Percentiles rank a stretch among this genome's conserved stretches.
Conservation (phyloP, 2,888 invertebrate genomes). For the Pseudococcus longispinus region DNA sequence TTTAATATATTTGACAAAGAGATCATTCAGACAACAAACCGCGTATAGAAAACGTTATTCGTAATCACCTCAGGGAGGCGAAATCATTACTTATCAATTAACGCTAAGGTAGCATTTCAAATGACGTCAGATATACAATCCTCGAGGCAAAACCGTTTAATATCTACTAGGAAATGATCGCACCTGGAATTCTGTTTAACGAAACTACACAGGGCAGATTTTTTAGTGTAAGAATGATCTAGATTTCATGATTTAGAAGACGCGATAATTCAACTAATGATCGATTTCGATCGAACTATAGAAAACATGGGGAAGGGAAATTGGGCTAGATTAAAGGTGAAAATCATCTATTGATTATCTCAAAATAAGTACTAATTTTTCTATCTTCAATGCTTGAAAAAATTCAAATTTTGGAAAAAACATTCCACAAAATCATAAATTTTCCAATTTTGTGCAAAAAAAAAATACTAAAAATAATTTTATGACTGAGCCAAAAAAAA, state of each 20-base stretch:
- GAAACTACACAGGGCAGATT: background rate
- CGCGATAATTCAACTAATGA: background rate
- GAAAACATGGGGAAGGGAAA: too few relatives aligned
- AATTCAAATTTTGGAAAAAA: too few relatives aligned
- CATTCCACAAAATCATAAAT: too few relatives aligned
- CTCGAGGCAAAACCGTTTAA: constrained; percentile 4
- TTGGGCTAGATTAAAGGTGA: too few relatives aligned
- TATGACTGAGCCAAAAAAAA: too few relatives aligned
- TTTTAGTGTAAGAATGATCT: background rate
- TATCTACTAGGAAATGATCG: background rate
- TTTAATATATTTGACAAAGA: constrained; percentile 1
- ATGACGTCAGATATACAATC: background rate
- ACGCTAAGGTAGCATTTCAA: constrained; percentile 1
- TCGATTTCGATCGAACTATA: background rate
- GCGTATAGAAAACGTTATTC: background rate
- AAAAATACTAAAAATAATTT: too few relatives aligned
- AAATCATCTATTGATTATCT: too few relatives aligned
- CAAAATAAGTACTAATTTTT: too few relatives aligned
- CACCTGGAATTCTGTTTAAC: background rate
- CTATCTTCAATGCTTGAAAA: too few relatives aligned
- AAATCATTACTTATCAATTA: constrained; percentile 11
- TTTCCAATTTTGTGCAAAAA: too few relatives aligned
- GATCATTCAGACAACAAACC: background rate
- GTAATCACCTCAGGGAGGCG: constrained; percentile 3
- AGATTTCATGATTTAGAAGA: background rate